Evolutionary conservation across 2,113 vertebrate species (phyloP).

Genomic region (Callipepla squamata): DNA sequence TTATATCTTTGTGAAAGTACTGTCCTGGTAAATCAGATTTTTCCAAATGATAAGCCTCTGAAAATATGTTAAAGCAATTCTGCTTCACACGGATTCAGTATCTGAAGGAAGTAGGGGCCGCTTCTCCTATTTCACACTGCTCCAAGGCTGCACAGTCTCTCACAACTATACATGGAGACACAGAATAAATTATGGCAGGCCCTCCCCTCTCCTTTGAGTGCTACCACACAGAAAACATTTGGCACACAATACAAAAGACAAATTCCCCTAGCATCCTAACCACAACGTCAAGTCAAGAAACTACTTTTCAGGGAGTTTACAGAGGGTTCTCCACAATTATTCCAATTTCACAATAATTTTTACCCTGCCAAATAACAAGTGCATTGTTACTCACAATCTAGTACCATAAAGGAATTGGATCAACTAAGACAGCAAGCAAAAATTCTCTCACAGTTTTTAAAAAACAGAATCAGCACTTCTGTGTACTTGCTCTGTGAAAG

Average conservation of each 20-base stretch:
- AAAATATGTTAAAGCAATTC: not conserved
- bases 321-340: not conserved
- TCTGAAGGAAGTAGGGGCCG: not conserved
- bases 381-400: not conserved
- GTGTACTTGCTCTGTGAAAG: not conserved
- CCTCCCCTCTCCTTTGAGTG: not conserved
- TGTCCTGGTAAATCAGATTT: not conserved
- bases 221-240: not conserved
- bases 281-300: not conserved
- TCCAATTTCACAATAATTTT: not conserved
- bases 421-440: not conserved
- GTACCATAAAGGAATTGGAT: not conserved
- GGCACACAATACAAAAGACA: not conserved
- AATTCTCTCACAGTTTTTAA: not conserved
- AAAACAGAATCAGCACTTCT: not conserved
- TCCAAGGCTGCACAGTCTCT: not conserved
- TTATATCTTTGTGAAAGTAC: not conserved
- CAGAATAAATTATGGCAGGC: not conserved
- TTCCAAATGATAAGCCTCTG: not conserved
- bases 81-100: not conserved
- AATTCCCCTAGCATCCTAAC: not conserved
- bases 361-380: not conserved
- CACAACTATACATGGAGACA: not conserved
- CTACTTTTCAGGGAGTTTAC: not conserved
- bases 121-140: not conserved